phyloP scores from a whole-genome alignment of 2,797 vertebrate species.

The Florisuga fusca region DNA sequence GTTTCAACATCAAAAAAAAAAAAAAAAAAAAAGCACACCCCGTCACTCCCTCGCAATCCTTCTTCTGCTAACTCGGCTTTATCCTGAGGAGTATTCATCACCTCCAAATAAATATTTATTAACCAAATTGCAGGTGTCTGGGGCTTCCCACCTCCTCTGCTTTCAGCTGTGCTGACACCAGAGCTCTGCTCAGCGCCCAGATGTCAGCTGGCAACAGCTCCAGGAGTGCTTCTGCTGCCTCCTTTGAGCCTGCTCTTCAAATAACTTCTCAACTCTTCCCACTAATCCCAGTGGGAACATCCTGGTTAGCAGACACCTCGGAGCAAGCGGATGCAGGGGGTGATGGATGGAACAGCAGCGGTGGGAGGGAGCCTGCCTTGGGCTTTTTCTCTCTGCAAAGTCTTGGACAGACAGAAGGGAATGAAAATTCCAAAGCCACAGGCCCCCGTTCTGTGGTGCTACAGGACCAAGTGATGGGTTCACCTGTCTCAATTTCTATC shows the following conservation, averaged over 20 bases:
- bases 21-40: neutral
- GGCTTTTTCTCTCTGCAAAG: neutral
- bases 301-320: neutral
- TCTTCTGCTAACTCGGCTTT: slow-evolving; percentile 32
- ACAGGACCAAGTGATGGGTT: neutral
- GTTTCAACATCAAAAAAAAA: slow-evolving; percentile 38
- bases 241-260: neutral
- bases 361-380: neutral
- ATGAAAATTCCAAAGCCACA: neutral
- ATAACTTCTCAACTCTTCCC: neutral
- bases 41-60: slow-evolving; percentile 8
- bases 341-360: neutral
- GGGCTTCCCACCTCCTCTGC: slow-evolving; percentile 56
- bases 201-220: slow-evolving; percentile 9
- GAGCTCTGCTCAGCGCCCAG: slow-evolving; percentile 18
- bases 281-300: neutral
- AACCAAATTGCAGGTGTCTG: slow-evolving; percentile 49
- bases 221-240: neutral
- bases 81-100: slow-evolving; percentile 8
- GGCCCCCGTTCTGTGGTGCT: neutral
- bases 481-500: too few relatives aligned
- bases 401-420: neutral
- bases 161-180: neutral
- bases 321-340: neutral
- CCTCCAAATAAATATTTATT: slow-evolving; percentile 64